These are phyloP conservation scores for Verasper variegatus DNA, from an alignment of 2,113 vertebrate genomes.

Conservation along the genomic window DNA sequence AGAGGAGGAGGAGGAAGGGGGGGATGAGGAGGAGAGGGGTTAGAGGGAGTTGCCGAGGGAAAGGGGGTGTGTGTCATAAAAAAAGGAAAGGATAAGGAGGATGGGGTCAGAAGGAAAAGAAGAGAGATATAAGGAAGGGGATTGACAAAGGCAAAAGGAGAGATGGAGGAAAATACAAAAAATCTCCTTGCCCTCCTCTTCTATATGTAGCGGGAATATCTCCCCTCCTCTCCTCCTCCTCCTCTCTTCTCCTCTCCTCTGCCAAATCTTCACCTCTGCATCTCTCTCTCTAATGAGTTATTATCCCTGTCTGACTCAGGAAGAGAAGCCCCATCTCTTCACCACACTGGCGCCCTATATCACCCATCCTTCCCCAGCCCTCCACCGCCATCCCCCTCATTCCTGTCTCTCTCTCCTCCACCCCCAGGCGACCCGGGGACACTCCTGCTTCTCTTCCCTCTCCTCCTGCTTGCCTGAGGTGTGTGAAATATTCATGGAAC, in stretches of 20 bases:
- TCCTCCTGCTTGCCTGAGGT: slow-evolving; percentile 57
- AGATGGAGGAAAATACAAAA: slow-evolving; percentile 33
- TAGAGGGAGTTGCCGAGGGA: slow-evolving; percentile 56
- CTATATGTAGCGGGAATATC: background rate
- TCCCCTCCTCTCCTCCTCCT: slow-evolving; percentile 1
- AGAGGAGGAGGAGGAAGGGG: slow-evolving; percentile 22
- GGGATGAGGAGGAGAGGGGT: slow-evolving; percentile 28
- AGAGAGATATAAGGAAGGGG: slow-evolving; percentile 15
- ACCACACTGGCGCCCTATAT: slow-evolving; percentile 72
- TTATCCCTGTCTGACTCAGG: slow-evolving; percentile 76
- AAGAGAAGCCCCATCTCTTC: slow-evolving; percentile 75
- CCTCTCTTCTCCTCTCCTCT: slow-evolving; percentile 35
- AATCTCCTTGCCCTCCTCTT: background rate
- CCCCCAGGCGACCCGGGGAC: slow-evolving; percentile 49
- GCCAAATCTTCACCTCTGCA: slow-evolving; percentile 55
- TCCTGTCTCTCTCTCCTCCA: slow-evolving; percentile 5
- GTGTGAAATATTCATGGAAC: slow-evolving; percentile 75
- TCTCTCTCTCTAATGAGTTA: slow-evolving; percentile 78
- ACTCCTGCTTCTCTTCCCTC: slow-evolving; percentile 37
- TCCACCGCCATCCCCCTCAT: slow-evolving; percentile 1
- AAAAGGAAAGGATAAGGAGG: slow-evolving; percentile 45
- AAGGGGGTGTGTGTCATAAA: slow-evolving; percentile 45
- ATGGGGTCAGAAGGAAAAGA: slow-evolving; percentile 38
- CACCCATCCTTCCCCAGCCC: slow-evolving; percentile 36
- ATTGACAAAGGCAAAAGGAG: slow-evolving; percentile 30